phyloP scores from a whole-genome alignment of 2,888 invertebrate species.

The Stenotaenia linearis region DNA sequence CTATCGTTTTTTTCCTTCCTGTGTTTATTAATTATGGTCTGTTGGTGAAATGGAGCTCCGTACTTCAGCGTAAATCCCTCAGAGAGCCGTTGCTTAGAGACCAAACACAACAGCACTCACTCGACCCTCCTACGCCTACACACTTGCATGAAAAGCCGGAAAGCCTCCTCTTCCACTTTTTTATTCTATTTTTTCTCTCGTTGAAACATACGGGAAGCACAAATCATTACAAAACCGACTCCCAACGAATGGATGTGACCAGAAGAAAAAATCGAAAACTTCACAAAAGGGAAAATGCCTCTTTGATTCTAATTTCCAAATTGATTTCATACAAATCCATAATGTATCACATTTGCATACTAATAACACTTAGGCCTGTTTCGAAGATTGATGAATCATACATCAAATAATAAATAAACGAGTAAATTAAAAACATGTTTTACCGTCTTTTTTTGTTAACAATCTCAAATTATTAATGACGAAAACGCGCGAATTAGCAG shows the following conservation, averaged over 20 bases:
- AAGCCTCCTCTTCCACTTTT: neutral
- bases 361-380: neutral
- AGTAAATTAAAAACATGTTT: neutral
- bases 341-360: neutral
- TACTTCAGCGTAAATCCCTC: neutral
- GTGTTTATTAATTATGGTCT: slow-evolving; percentile 14
- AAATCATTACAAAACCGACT: slow-evolving; percentile 7
- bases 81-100: neutral
- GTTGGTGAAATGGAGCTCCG: slow-evolving; percentile 7
- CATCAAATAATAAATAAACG: neutral
- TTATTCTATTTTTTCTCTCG: neutral
- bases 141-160: slow-evolving; percentile 15
- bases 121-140: neutral
- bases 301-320: neutral
- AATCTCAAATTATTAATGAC: neutral
- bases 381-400: neutral
- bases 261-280: neutral
- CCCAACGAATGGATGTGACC: neutral
- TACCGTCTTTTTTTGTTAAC: too few relatives aligned
- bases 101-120: slow-evolving; percentile 6
- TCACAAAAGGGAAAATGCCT: neutral
- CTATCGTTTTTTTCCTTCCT: neutral
- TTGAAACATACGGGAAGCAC: neutral
- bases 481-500: neutral
- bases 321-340: neutral